Base-by-base conservation (phyloP, 2,113 vertebrate genomes). In the Aegotheles bennettii region DNA sequence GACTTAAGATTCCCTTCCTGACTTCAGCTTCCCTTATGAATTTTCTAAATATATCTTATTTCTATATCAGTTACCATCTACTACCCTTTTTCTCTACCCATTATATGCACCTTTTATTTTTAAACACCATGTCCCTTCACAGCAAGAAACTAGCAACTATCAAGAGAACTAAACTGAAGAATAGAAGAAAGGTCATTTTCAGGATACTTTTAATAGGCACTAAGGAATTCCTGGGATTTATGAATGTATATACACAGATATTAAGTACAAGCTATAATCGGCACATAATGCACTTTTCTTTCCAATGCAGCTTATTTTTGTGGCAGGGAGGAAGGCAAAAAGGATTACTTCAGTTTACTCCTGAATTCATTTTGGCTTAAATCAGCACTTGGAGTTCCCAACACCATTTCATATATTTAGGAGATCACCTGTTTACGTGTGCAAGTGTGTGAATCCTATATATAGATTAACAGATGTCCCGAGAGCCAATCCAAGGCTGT, bases 401-500 rank as follows among this genome's bases (percentile, higher is more conserved):
- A 38, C 42, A n/a, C 67, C 84, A 95, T 91, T 93, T 93, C 78
- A 93, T 89, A 93, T 94, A 95, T 97, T 96, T 96, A 97, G 97
- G 93, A 79, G 84, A 93, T 95, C 95, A 96, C 78, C 93, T 97
- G 96, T 96, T 97, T 93, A 97, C 92, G 20, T 96, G 61, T 54
- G 50, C 90, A 88, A 97, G 76, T 95, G 93, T 92, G 61, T 95
- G 83, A 83, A 96, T 86, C 87, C 96, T 97, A 94, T 96, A 96
- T 87, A 97, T 94, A 98, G 95, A 95, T 83, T 80, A 95, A 92
- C 93, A 97, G 94, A 97, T 97, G 95, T 87, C 91, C 94, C 87
- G 77, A 94, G 92, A 90, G 84, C 78, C 92, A 92, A 88, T 87
- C 90, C 90, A 92, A 92, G 73, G 83, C 88, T 90, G 73, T 28